These are phyloP conservation scores for Drosophila lutescens DNA, from an alignment of 2,888 invertebrate species.

Conservation along the genomic window DNA sequence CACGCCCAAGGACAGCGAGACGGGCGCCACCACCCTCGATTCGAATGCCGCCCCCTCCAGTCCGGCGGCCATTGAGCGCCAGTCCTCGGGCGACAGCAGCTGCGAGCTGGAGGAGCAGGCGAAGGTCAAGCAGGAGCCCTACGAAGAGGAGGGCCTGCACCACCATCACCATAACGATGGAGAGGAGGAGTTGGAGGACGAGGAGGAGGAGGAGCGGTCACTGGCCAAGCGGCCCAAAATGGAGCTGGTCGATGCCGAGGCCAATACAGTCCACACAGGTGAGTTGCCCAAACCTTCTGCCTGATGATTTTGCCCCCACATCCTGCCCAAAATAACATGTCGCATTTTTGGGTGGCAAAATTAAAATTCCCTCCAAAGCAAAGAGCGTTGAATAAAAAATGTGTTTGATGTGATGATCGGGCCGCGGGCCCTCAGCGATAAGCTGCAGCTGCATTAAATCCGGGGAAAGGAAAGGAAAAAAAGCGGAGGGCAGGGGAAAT, in stretches of 20 bases:
- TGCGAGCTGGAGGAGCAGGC: constrained; percentile 52
- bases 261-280: constrained; percentile 96
- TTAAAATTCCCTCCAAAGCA: constrained; percentile 48
- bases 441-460: constrained; percentile 76
- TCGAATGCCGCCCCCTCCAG: constrained; percentile 33
- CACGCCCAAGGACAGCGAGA: constrained; percentile 85
- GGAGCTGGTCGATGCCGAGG: constrained; percentile 94
- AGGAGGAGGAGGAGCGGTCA: constrained; percentile 37
- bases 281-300: constrained; percentile 83
- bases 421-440: constrained; percentile 67
- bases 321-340: constrained; percentile 1
- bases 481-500: background rate
- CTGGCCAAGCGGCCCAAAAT: constrained; percentile 90
- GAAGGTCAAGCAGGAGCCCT: constrained; percentile 79
- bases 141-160: constrained; percentile 50
- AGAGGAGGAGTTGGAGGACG: constrained; percentile 45
- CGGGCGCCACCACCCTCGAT: constrained; percentile 75
- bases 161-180: constrained; percentile 37
- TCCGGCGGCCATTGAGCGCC: constrained; percentile 85
- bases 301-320: background rate
- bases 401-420: constrained; percentile 77
- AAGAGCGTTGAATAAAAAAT: constrained; percentile 53
- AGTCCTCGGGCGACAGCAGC: constrained; percentile 40
- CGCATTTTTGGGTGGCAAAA: constrained; percentile 46
- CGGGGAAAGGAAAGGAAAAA: no score